Percentiles rank a stretch among this genome's conserved stretches.
phyloP scores from a whole-genome alignment of 1,140 invertebrate species.

The Aphaenogaster floridana region DNA sequence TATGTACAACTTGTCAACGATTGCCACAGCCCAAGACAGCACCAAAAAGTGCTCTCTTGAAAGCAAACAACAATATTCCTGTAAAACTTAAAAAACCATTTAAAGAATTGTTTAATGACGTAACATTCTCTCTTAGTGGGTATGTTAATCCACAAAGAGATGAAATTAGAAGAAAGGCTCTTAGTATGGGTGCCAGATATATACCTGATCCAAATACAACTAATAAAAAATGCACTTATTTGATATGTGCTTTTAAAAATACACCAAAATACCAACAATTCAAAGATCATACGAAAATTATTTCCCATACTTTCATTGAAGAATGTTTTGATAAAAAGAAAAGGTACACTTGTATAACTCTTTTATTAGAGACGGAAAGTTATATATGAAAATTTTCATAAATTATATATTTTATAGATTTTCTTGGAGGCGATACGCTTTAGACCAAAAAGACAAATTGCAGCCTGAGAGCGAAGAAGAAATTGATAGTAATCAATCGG shows the following conservation, averaged over 20 bases:
- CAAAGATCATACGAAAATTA: slow-evolving; percentile 81
- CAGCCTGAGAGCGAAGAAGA: slow-evolving; percentile 85
- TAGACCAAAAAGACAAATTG: slow-evolving; percentile 77
- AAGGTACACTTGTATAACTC: slow-evolving; percentile 74
- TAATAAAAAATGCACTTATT: slow-evolving; percentile 82
- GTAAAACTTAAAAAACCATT: slow-evolving; percentile 77
- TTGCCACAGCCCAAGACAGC: slow-evolving; percentile 48
- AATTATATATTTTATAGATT: slow-evolving; percentile 75
- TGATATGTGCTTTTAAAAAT: slow-evolving; percentile 85
- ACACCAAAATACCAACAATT: slow-evolving; percentile 84
- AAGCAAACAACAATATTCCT: slow-evolving; percentile 24
- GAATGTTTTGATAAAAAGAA: slow-evolving; percentile 82
- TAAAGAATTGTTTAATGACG: slow-evolving; percentile 79
- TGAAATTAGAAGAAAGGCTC: slow-evolving; percentile 82
- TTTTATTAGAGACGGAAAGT: not conserved
- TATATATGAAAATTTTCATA: not conserved
- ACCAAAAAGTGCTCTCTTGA: slow-evolving; percentile 3
- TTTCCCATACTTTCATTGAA: slow-evolving; percentile 83
- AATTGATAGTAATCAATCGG: slow-evolving; percentile 76
- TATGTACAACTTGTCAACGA: slow-evolving; percentile 78
- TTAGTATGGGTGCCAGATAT: slow-evolving; percentile 85
- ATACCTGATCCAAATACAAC: slow-evolving; percentile 83
- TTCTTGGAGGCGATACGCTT: slow-evolving; percentile 84
- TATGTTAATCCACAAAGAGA: slow-evolving; percentile 85
- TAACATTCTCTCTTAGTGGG: slow-evolving; percentile 84